phyloP scores from a whole-genome alignment of 2,888 invertebrate species.

The Tenthredo notha region DNA sequence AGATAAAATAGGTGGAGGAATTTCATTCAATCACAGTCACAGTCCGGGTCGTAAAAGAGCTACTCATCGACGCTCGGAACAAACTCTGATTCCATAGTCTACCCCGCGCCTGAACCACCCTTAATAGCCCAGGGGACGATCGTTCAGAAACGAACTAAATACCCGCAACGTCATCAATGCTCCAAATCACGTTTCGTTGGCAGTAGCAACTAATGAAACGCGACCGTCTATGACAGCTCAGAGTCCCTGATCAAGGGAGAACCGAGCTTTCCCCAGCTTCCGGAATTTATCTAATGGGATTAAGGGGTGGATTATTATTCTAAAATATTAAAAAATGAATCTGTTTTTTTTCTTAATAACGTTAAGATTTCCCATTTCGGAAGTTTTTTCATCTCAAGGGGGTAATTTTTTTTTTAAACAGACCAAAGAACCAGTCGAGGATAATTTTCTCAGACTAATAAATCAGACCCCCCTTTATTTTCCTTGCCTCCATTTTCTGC shows the following conservation, averaged over 20 bases:
- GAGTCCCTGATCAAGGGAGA: background rate
- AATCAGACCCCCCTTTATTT: too few relatives aligned
- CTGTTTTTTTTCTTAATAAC: background rate
- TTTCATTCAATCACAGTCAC: slow-evolving; percentile 33
- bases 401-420: too few relatives aligned
- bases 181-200: slow-evolving; percentile 28
- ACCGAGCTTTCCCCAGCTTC: background rate
- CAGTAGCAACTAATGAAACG: slow-evolving; percentile 18
- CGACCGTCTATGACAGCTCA: background rate
- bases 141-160: slow-evolving; percentile 37
- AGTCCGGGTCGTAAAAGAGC: slow-evolving; percentile 22
- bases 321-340: background rate
- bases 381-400: too few relatives aligned
- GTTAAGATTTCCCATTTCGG: too few relatives aligned
- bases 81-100: background rate
- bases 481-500: too few relatives aligned
- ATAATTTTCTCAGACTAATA: too few relatives aligned
- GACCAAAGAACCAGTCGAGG: too few relatives aligned
- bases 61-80: background rate
- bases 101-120: background rate
- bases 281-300: background rate
- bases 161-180: slow-evolving; percentile 37
- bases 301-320: background rate
- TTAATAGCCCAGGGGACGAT: slow-evolving; percentile 12
- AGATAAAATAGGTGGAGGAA: slow-evolving; percentile 10